Percentiles rank a stretch among this genome's conserved stretches.
phyloP scores from a whole-genome alignment of 2,797 vertebrate genomes.

The Arrhamphus sclerolepis region DNA sequence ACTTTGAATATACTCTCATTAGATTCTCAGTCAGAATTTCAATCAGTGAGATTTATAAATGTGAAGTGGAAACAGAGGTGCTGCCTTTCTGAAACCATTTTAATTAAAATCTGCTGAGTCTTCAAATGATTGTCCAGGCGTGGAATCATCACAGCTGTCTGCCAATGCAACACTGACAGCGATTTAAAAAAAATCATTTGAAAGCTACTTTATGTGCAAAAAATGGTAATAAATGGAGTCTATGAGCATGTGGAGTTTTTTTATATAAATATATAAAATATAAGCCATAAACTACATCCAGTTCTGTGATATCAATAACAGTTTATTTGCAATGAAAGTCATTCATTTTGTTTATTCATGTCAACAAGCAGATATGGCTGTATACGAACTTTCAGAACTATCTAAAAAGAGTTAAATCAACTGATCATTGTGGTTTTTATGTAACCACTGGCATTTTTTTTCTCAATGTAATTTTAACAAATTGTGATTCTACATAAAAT shows the following conservation, averaged over 20 bases:
- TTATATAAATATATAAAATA: neutral
- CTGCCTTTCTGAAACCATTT: conserved; percentile 2
- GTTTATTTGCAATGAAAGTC: conserved; percentile 25
- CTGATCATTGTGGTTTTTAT: conserved; percentile 36
- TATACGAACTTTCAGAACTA: conserved; percentile 9
- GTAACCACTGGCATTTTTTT: conserved; percentile 26
- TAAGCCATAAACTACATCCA: conserved; percentile 20
- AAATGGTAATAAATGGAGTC: too few species aligned
- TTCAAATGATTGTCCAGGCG: conserved; percentile 3
- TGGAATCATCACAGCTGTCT: conserved; percentile 2
- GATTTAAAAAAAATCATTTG: neutral
- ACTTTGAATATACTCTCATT: conserved; percentile 6
- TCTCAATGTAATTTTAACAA: conserved; percentile 22
- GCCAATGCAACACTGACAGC: neutral
- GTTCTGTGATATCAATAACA: conserved; percentile 11
- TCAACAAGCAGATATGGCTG: conserved; percentile 13
- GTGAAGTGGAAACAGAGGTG: conserved; percentile 5
- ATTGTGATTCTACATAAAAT: conserved; percentile 15
- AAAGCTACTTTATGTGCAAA: too few species aligned
- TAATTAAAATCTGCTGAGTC: conserved; percentile 10
- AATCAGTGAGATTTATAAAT: conserved; percentile 9
- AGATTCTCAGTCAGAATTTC: conserved; percentile 6
- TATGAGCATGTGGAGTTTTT: too few species aligned
- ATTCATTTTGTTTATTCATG: conserved; percentile 34
- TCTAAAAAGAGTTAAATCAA: conserved; percentile 25